Evolutionary conservation across 2,888 invertebrate genomes (phyloP).

Genomic region (Eurois occulta): DNA sequence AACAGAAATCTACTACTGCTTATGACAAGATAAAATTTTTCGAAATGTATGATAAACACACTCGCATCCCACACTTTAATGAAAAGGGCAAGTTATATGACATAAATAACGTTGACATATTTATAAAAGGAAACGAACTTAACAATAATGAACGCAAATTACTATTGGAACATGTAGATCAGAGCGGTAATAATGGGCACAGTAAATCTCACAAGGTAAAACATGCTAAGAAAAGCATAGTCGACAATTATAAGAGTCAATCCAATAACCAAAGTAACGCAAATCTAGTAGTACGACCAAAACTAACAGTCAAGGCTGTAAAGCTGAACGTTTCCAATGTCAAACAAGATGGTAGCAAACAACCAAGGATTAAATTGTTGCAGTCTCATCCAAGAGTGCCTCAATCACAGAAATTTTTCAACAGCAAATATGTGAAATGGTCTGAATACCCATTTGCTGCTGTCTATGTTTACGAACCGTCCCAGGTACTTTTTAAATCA

Average conservation of each 20-base stretch:
- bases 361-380: slow-evolving; percentile 15
- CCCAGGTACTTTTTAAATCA: slow-evolving; percentile 71
- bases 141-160: slow-evolving; percentile 59
- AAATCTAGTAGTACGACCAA: neutral
- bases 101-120: slow-evolving; percentile 50
- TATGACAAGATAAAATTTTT: slow-evolving; percentile 85
- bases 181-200: slow-evolving; percentile 63
- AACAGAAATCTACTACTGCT: slow-evolving; percentile 55
- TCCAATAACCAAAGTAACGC: slow-evolving; percentile 3
- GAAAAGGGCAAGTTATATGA: slow-evolving; percentile 48
- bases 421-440: slow-evolving; percentile 70
- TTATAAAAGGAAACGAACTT: slow-evolving; percentile 52
- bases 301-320: slow-evolving; percentile 8
- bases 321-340: slow-evolving; percentile 19
- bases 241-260: slow-evolving; percentile 46
- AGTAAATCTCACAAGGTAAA: slow-evolving; percentile 67
- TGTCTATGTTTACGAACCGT: slow-evolving; percentile 83
- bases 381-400: neutral
- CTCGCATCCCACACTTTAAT: slow-evolving; percentile 59
- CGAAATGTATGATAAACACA: slow-evolving; percentile 82
- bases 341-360: slow-evolving; percentile 21
- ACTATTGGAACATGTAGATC: slow-evolving; percentile 71
- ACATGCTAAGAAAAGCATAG: slow-evolving; percentile 75
- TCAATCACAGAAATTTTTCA: slow-evolving; percentile 10
- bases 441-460: slow-evolving; percentile 81